These are phyloP conservation scores for Crioceris asparagi DNA, from an alignment of 2,888 invertebrate species.

Conservation along the genomic window DNA sequence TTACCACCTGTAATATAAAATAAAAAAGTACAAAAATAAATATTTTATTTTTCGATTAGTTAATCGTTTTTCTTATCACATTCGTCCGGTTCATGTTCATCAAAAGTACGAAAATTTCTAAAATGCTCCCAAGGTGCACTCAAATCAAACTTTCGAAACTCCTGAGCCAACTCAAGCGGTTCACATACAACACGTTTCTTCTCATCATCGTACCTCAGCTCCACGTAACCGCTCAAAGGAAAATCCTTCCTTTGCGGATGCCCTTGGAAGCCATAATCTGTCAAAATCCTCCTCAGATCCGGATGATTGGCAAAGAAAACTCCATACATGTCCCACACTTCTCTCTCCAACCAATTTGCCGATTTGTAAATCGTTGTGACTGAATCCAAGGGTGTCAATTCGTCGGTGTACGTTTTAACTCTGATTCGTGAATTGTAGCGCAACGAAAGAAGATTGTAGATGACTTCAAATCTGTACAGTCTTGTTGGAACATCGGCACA, in stretches of 20 bases:
- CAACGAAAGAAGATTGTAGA: conserved; percentile 86
- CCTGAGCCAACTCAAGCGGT: conserved; percentile 92
- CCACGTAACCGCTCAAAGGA: conserved; percentile 88
- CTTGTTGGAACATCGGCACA: conserved; percentile 70
- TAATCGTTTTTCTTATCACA: conserved; percentile 11
- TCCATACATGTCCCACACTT: conserved; percentile 98
- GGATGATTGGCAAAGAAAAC: conserved; percentile 97
- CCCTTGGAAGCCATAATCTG: conserved; percentile 98
- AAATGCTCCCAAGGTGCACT: conserved; percentile 97
- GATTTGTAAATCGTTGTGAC: conserved; percentile 66
- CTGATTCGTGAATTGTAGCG: conserved; percentile 85
- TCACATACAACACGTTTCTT: conserved; percentile 91
- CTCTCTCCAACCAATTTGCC: conserved; percentile 92
- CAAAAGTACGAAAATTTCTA: conserved; percentile 74
- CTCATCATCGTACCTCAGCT: conserved; percentile 94
- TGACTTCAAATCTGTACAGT: conserved; percentile 77
- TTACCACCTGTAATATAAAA: too few species aligned
- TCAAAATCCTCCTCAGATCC: conserved; percentile 89
- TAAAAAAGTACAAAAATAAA: too few species aligned
- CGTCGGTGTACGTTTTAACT: conserved; percentile 74
- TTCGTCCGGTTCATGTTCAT: conserved; percentile 50
- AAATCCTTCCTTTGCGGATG: conserved; percentile 98
- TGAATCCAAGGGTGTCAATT: conserved; percentile 86
- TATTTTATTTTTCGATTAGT: not conserved
- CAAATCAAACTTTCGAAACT: conserved; percentile 93